A percentile compares a stretch with the other conserved stretches of the same genome.
Evolutionary conservation across 2,113 vertebrate species (phyloP).

Genomic region (Dipodomys spectabilis): DNA sequence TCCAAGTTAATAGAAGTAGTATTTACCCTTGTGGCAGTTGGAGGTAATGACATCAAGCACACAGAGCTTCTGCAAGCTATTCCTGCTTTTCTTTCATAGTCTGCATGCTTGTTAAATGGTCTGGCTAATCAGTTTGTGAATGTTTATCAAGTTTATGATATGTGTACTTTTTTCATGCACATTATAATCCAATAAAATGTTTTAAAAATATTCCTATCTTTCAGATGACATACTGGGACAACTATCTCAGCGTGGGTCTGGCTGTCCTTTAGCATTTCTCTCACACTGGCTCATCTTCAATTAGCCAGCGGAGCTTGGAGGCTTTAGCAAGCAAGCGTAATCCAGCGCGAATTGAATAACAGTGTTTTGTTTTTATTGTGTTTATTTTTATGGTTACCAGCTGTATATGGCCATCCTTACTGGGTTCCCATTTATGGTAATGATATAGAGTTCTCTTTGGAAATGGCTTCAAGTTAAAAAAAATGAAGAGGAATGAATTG

Average conservation of each 20-base stretch:
- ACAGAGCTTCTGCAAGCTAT: not conserved
- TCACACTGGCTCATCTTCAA: not conserved
- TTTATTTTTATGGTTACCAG: constrained; percentile 67
- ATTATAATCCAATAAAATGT: constrained; percentile 25
- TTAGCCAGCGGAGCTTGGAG: not conserved
- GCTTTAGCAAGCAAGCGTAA: not conserved
- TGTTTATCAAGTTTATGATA: not conserved
- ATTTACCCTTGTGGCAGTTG: not conserved
- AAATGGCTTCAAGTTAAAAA: constrained; percentile 57
- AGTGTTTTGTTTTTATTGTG: constrained; percentile 53
- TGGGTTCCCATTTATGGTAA: constrained; percentile 65
- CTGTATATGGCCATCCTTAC: constrained; percentile 39
- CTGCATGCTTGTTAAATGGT: not conserved
- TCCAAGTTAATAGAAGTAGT: not conserved
- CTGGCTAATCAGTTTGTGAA: not conserved
- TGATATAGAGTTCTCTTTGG: constrained; percentile 50
- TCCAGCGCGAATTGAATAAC: not conserved
- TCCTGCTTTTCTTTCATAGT: not conserved
- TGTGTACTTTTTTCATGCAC: not conserved
- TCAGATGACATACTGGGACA: constrained; percentile 34
- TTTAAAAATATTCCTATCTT: not conserved
- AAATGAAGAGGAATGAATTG: not conserved
- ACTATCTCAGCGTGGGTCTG: constrained; percentile 31
- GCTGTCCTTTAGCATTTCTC: not conserved
- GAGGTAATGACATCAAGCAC: not conserved